phyloP scores from a whole-genome alignment of 1,140 invertebrate species.

The Druon quercuslanigerum region DNA sequence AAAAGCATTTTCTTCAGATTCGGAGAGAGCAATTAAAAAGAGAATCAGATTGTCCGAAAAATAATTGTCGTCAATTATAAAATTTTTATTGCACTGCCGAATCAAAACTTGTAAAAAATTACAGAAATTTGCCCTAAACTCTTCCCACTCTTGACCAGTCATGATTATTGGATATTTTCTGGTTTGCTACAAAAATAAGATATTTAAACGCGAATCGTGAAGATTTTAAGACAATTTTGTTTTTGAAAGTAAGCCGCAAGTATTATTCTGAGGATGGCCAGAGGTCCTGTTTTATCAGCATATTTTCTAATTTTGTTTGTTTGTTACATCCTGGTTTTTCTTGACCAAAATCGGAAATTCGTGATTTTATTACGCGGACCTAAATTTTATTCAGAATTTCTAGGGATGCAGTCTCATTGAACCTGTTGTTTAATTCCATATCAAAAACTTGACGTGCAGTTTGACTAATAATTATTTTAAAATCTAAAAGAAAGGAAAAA shows the following conservation, averaged over 20 bases:
- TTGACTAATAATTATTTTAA: too few relatives aligned
- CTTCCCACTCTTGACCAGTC: slow-evolving; percentile 97
- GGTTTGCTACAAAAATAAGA: too few relatives aligned
- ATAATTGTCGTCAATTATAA: slow-evolving; percentile 99
- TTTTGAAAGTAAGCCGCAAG: not conserved
- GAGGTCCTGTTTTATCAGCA: too few relatives aligned
- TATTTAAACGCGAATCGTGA: slow-evolving; percentile 41
- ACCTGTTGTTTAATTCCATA: too few relatives aligned
- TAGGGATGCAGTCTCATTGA: too few relatives aligned
- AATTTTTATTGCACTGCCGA: slow-evolving; percentile 95
- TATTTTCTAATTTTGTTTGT: too few relatives aligned
- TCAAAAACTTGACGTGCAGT: too few relatives aligned
- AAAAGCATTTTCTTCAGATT: slow-evolving; percentile 99
- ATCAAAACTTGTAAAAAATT: slow-evolving; percentile 98
- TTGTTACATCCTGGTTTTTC: too few relatives aligned
- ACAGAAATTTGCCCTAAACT: slow-evolving; percentile 96
- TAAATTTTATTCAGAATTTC: too few relatives aligned
- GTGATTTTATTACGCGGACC: too few relatives aligned
- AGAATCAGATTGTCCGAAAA: slow-evolving; percentile 99
- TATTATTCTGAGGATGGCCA: not conserved
- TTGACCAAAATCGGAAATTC: too few relatives aligned
- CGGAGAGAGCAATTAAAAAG: slow-evolving; percentile 95
- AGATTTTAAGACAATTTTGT: not conserved
- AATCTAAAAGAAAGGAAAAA: too few relatives aligned
- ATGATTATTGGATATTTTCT: slow-evolving; percentile 99